A percentile compares a stretch with the other conserved stretches of the same genome.
These are phyloP conservation scores for Conops quadrifasciatus DNA, from an alignment of 2,888 invertebrate genomes.

Conservation along the genomic window DNA sequence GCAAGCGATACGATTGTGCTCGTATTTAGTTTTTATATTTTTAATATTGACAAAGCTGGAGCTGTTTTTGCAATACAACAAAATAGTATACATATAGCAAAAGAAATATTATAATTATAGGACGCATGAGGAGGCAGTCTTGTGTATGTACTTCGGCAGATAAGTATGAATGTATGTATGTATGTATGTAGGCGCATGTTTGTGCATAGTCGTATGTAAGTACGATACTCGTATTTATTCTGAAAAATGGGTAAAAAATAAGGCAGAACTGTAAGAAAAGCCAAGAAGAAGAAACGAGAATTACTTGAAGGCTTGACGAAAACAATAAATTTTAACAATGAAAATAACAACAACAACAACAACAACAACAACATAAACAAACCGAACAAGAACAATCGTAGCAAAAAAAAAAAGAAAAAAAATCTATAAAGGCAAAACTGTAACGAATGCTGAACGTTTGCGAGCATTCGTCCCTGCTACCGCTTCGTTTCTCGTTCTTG, in stretches of 20 bases:
- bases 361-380: conserved; percentile 16
- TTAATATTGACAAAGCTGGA: neutral
- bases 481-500: neutral
- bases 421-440: too few species aligned
- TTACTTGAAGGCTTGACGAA: conserved; percentile 18
- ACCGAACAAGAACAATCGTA: neutral
- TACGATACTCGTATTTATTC: too few species aligned
- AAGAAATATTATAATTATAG: neutral
- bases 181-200: too few species aligned
- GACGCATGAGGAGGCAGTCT: neutral
- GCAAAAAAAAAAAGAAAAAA: too few species aligned
- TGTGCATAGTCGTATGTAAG: too few species aligned
- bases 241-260: neutral
- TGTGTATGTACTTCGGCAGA: too few species aligned
- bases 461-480: neutral
- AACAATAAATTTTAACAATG: conserved; percentile 24
- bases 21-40: neutral
- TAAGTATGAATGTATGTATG: too few species aligned
- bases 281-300: neutral
- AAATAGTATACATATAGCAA: neutral
- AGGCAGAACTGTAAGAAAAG: neutral
- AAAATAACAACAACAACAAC: conserved; percentile 18
- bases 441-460: neutral
- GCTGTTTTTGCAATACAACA: too few species aligned
- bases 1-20: neutral